Evolutionary conservation across 2,113 vertebrate species (phyloP), one percentile per base, ranked within the genome.

Genomic region (Nyctereutes procyonoides): DNA sequence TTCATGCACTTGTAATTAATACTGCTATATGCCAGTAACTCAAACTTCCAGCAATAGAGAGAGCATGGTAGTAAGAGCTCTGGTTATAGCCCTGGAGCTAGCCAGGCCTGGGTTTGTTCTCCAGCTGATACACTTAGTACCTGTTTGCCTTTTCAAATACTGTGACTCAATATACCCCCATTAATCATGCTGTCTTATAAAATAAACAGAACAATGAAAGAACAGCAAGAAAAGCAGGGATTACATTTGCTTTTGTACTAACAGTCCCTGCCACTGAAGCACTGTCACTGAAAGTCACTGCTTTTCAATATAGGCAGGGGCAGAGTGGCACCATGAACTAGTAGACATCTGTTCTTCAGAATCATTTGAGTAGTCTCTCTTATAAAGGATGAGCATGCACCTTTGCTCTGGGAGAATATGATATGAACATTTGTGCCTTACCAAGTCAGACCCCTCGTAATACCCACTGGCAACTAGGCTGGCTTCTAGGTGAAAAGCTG

Each of bases 11-110:
- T 24, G 7, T 43, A 79, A 95, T 80, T 73, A 76, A 95, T 24
- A 90, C 48, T 62, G 35, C 71, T 90, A 26, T 92, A 53, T 35
- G 16, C 24, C 92, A 97, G 26, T 38, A 90, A 92, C 53, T 90
- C 63, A 82, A 73, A 96, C 63, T 94, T 97, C 12, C 19, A 93
- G 48, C 55, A 90, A 79, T 56, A 90, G n/a, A 58, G n/a, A 58
- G 30, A 95, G 8, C 51, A 62, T 28, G 19, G 9, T 69, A 28
- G 43, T 22, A 8, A 74, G 51, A 88, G 14, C 53, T 67, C 87
- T 38, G 35, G 51, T 63, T 63, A 90, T 51, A 63, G 43, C 65
- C 56, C 62, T 56, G 22, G 26, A 87, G 58, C 79, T 28, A 90
- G 15, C 17, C 35, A 85, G n/a, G 58, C 51, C 84, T 63, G 63